Conservation (phyloP, 2,797 vertebrate genomes). For the Poeciliopsis infans region DNA sequence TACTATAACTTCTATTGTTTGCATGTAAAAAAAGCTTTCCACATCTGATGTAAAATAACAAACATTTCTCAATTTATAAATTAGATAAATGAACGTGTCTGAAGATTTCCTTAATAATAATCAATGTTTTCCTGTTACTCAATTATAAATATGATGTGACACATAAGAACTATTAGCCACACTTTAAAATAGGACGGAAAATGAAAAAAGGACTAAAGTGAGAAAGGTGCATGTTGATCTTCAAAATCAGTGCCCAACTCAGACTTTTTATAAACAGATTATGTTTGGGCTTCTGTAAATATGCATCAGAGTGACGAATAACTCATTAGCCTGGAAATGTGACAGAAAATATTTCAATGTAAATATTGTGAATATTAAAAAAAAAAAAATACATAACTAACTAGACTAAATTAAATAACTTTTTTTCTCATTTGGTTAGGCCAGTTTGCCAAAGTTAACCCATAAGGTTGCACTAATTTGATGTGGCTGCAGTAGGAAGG, state of each 20-base stretch:
- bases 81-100: not conserved
- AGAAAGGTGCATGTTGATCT: not conserved
- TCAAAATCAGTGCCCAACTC: not conserved
- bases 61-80: not conserved
- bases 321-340: not conserved
- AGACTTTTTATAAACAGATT: not conserved
- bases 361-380: not conserved
- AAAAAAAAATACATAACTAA: not conserved
- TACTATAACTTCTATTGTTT: not conserved
- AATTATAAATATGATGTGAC: not conserved
- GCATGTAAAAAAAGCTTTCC: not conserved
- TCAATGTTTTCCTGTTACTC: not conserved
- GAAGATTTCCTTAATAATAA: not conserved
- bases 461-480: not conserved
- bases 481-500: not conserved
- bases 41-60: not conserved
- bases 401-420: not conserved
- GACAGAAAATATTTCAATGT: not conserved
- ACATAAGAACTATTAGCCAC: not conserved
- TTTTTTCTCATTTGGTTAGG: not conserved
- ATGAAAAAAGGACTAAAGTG: not conserved
- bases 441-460: not conserved
- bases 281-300: not conserved
- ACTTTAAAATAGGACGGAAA: not conserved
- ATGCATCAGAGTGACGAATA: not conserved